phyloP scores from a whole-genome alignment of 2,888 invertebrate species.

The Entomobrya multifasciata region DNA sequence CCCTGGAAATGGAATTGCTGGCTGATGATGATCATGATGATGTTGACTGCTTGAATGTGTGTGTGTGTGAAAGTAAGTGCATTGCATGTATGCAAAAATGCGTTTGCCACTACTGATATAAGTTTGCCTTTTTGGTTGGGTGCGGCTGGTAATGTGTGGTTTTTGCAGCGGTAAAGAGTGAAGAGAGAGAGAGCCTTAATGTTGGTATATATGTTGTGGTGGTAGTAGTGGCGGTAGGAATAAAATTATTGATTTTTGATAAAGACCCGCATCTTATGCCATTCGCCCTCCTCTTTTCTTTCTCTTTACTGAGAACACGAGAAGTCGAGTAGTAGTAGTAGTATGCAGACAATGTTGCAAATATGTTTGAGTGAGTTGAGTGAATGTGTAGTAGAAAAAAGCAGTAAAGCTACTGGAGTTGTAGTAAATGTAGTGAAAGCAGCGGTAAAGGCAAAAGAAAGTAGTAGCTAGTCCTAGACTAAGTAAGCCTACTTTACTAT shows the following conservation, averaged over 20 bases:
- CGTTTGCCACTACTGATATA: constrained; percentile 60
- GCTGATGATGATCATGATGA: no score
- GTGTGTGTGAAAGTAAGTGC: constrained; percentile 26
- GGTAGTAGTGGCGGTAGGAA: no score
- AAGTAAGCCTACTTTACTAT: constrained; percentile 19
- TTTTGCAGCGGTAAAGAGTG: constrained; percentile 25
- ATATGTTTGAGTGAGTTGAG: constrained; percentile 49
- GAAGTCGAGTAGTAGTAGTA: no score
- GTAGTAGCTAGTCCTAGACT: constrained; percentile 23
- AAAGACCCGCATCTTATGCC: constrained; percentile 73
- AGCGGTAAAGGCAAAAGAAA: no score
- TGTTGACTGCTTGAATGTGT: constrained; percentile 1
- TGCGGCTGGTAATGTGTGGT: constrained; percentile 66
- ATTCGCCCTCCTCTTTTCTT: constrained; percentile 63
- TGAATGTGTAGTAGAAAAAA: constrained; percentile 43
- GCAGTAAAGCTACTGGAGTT: constrained; percentile 46
- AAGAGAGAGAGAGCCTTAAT: constrained; percentile 51
- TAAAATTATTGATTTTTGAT: constrained; percentile 73
- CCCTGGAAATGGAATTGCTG: constrained; percentile 36
- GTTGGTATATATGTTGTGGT: constrained; percentile 64
- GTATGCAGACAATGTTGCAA: constrained; percentile 70
- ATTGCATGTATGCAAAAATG: constrained; percentile 69
- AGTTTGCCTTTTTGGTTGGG: constrained; percentile 58
- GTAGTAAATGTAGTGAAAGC: constrained; percentile 3
- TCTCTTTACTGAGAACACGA: no score